Conservation (phyloP, 2,113 vertebrate species). For the Miniopterus natalensis region DNA sequence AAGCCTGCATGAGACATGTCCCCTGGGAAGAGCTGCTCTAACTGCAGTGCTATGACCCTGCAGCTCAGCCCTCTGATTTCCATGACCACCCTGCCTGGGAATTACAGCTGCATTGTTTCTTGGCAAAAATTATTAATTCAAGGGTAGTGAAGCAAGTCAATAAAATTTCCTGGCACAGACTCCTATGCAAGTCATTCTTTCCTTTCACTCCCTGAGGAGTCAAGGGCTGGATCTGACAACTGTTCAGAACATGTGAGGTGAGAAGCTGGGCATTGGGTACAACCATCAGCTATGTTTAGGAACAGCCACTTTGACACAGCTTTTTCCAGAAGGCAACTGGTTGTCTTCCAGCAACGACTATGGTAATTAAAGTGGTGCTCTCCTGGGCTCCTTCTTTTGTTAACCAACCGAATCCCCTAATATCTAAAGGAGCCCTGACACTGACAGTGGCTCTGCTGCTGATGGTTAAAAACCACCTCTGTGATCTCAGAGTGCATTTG, state of each 20-base stretch:
- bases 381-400: constrained; percentile 83
- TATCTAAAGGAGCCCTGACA: constrained; percentile 67
- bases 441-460: constrained; percentile 78
- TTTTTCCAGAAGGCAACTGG: constrained; percentile 52
- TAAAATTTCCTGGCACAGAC: not conserved
- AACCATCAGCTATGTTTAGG: not conserved
- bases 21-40: not conserved
- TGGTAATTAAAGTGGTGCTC: constrained; percentile 82
- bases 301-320: constrained; percentile 66
- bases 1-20: fast-evolving
- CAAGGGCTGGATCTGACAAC: not conserved
- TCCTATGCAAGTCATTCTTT: not conserved
- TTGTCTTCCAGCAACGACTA: constrained; percentile 54
- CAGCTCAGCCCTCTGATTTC: not conserved
- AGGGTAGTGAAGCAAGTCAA: not conserved
- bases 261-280: fast-evolving
- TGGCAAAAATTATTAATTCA: constrained; percentile 35
- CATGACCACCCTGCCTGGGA: not conserved
- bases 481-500: not conserved
- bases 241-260: not conserved
- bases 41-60: not conserved
- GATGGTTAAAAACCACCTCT: constrained; percentile 62
- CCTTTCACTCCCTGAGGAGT: constrained; percentile 23
- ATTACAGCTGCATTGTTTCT: not conserved
- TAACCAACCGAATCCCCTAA: constrained; percentile 80